Percentiles rank a stretch among this genome's conserved stretches.
Conservation (phyloP, 2,888 invertebrate species). For the Papilio protenor region DNA sequence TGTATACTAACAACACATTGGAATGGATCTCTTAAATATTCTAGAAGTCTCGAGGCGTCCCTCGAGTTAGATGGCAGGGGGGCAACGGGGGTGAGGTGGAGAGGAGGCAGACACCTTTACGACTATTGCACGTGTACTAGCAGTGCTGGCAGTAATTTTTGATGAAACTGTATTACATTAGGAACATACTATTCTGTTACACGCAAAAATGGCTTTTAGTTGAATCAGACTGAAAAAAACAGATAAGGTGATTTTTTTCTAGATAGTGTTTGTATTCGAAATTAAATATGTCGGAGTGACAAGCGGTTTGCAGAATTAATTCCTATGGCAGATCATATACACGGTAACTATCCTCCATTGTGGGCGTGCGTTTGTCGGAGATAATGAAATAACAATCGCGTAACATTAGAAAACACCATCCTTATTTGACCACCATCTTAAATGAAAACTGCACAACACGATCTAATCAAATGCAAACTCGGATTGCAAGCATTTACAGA, state of each 20-base stretch:
- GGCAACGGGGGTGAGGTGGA: slow-evolving; percentile 41
- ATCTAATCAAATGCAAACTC: no score
- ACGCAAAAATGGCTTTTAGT: slow-evolving; percentile 47
- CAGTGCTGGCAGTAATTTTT: slow-evolving; percentile 63
- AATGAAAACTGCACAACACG: no score
- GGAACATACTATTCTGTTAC: slow-evolving; percentile 50
- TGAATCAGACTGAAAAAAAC: slow-evolving; percentile 30
- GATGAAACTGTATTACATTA: slow-evolving; percentile 68
- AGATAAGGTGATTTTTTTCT: background rate
- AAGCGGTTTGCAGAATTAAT: no score
- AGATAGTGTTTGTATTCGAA: background rate
- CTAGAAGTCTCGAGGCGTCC: slow-evolving; percentile 50
- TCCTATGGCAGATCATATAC: no score
- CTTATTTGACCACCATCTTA: no score
- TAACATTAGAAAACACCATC: no score
- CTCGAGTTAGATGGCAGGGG: slow-evolving; percentile 46
- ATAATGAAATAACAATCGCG: no score
- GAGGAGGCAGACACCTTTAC: slow-evolving; percentile 65
- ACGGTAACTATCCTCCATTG: no score
- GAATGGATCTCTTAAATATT: slow-evolving; percentile 57
- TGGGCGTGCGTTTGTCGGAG: no score
- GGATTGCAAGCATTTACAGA: no score
- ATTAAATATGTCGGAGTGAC: background rate
- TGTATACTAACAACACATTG: slow-evolving; percentile 24
- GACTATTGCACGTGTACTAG: slow-evolving; percentile 65